phyloP scores from a whole-genome alignment of 2,797 vertebrate genomes.

The Diplodus sargus region DNA sequence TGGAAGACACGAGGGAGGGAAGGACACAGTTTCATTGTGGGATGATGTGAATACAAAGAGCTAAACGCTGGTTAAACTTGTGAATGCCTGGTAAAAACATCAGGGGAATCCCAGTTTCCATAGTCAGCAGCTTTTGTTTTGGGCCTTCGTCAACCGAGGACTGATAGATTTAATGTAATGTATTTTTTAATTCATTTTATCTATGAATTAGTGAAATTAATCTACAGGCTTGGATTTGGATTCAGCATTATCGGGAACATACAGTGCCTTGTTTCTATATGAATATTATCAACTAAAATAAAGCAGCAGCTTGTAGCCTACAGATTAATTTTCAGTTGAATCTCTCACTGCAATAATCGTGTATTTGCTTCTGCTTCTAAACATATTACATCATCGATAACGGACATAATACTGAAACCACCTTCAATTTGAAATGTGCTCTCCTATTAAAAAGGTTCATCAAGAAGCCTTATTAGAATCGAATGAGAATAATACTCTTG shows the following conservation, averaged over 20 bases:
- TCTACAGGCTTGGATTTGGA: background rate
- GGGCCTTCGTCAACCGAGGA: no score
- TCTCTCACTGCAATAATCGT: background rate
- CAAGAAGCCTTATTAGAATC: background rate
- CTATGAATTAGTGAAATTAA: background rate
- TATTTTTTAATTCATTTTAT: no score
- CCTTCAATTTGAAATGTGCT: background rate
- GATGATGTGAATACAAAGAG: slow-evolving; percentile 26
- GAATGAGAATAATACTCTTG: background rate
- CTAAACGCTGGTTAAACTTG: slow-evolving; percentile 13
- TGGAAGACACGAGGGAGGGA: slow-evolving; percentile 31
- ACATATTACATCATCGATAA: background rate
- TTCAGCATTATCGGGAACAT: background rate
- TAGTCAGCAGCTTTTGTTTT: background rate
- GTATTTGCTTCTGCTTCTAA: background rate
- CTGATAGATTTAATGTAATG: background rate
- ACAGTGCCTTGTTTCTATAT: no score
- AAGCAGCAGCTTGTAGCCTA: background rate
- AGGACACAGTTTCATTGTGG: slow-evolving; percentile 36
- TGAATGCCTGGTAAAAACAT: background rate
- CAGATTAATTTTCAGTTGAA: no score
- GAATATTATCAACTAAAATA: background rate
- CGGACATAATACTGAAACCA: background rate
- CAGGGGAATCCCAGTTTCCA: background rate
- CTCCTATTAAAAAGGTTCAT: background rate